These are phyloP conservation scores for Protophormia terraenovae DNA, from an alignment of 2,888 invertebrate genomes.

Conservation along the genomic window DNA sequence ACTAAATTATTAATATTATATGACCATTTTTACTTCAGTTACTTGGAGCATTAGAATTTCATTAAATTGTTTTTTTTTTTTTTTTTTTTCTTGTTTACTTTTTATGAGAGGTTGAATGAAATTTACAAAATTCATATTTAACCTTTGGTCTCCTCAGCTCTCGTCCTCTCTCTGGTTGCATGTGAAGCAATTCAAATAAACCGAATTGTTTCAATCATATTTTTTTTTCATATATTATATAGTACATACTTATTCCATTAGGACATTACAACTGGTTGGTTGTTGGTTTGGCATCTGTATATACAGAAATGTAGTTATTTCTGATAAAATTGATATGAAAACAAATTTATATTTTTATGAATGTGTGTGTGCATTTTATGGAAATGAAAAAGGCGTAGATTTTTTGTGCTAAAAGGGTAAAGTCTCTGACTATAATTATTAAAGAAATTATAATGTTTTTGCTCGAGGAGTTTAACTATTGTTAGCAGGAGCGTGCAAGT, in stretches of 20 bases:
- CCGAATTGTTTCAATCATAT: slow-evolving; percentile 60
- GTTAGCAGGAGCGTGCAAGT: too few species aligned
- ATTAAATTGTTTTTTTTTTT: slow-evolving; percentile 6
- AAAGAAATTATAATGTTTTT: too few species aligned
- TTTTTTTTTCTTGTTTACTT: neutral
- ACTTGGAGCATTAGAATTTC: neutral
- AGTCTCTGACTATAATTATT: too few species aligned
- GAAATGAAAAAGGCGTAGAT: neutral
- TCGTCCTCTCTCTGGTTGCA: slow-evolving; percentile 36
- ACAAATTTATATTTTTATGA: slow-evolving; percentile 30
- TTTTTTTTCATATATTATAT: slow-evolving; percentile 35
- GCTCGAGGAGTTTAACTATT: too few species aligned
- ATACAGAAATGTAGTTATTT: slow-evolving; percentile 1
- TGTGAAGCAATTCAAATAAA: slow-evolving; percentile 18
- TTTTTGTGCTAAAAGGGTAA: too few species aligned
- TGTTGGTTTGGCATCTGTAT: neutral
- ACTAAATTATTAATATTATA: slow-evolving; percentile 61
- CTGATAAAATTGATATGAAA: slow-evolving; percentile 37
- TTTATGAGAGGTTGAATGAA: neutral
- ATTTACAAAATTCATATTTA: neutral
- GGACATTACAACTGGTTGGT: slow-evolving; percentile 36
- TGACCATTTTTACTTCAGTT: slow-evolving; percentile 15
- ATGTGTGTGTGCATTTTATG: neutral
- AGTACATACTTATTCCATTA: slow-evolving; percentile 57
- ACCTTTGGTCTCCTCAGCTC: slow-evolving; percentile 8